phyloP scores from a whole-genome alignment of 1,140 invertebrate species.

The Drosophila tristis region DNA sequence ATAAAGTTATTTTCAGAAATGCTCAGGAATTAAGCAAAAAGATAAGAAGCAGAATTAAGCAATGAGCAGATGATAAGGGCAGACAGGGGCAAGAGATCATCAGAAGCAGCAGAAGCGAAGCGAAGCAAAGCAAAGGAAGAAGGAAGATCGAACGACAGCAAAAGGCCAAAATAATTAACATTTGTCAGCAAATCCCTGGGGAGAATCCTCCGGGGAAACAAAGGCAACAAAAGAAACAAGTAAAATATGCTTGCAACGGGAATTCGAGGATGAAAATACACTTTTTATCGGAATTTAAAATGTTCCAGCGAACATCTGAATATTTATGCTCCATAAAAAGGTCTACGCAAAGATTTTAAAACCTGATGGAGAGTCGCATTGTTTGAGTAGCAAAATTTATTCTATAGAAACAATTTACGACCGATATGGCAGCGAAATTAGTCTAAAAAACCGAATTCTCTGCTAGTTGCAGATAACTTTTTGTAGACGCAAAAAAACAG shows the following conservation, averaged over 20 bases:
- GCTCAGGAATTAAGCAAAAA: slow-evolving; percentile 41
- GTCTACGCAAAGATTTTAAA: too few relatives aligned
- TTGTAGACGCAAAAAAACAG: too few relatives aligned
- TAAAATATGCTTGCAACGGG: slow-evolving; percentile 15
- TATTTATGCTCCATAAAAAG: too few relatives aligned
- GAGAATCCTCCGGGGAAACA: slow-evolving; percentile 25
- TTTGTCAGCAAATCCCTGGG: slow-evolving; percentile 38
- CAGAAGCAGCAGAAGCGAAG: neutral
- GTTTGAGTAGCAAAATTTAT: too few relatives aligned
- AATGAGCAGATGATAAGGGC: neutral
- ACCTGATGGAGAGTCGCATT: too few relatives aligned
- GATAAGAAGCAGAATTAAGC: slow-evolving; percentile 44
- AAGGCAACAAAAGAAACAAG: slow-evolving; percentile 27
- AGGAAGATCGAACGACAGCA: slow-evolving; percentile 15
- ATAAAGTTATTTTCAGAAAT: slow-evolving; percentile 69
- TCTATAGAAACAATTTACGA: too few relatives aligned
- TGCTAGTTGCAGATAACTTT: too few relatives aligned
- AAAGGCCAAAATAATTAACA: slow-evolving; percentile 45
- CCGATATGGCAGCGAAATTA: too few relatives aligned
- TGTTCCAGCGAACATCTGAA: too few relatives aligned
- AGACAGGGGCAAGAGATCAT: neutral
- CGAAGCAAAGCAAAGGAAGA: too few relatives aligned
- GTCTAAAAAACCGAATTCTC: too few relatives aligned
- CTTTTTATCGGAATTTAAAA: too few relatives aligned
- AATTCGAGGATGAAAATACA: neutral